Evolutionary conservation across 2,797 vertebrate species (phyloP), one percentile per base, ranked within the genome.

Genomic region (Betta splendens): DNA sequence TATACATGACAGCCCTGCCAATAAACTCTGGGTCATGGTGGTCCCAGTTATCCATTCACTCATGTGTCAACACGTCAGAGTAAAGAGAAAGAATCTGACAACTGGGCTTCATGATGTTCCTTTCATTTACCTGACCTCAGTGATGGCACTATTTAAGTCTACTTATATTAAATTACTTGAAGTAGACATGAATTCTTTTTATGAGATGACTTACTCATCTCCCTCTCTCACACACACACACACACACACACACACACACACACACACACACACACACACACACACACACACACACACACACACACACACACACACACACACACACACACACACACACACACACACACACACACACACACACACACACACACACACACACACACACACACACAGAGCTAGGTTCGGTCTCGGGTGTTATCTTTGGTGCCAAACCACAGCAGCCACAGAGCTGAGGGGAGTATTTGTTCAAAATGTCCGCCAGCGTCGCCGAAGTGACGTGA

Each of bases 11-110:
- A 6, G 23, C 11, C 21, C 48, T 45, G 57, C 4, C 32, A 45
- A 32, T 72, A 17, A 81, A 54, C 79, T 71, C 37, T 35, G 36
- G 75, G 78, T 75, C 77, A 70, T 10, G 16, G 26, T 23, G 8
- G 64, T 44, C 47, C 29, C 68, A 45, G 80, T 85, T 72, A 84
- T 67, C 64, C 62, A 88, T 87, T 86, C 87, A 85, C 83, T 79
- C 57, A 71, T 75, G 79, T 64, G 77, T 88, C 83, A 85, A 82
- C 81, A 86, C 3, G 13, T 58, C 44, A 1, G 20, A 57, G 15
- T 61, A 29, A 26, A 29, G 32, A 69, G 52, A 49, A 25, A 47
- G 56, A 44, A 40, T 7, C n/a, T 23, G 36, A 70, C 17, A 25
- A 49, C 45, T 48, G 29, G 72, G 74, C 74, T 75, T 72, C 25